phyloP scores from a whole-genome alignment of 2,113 vertebrate genomes.

The Nanger granti region DNA sequence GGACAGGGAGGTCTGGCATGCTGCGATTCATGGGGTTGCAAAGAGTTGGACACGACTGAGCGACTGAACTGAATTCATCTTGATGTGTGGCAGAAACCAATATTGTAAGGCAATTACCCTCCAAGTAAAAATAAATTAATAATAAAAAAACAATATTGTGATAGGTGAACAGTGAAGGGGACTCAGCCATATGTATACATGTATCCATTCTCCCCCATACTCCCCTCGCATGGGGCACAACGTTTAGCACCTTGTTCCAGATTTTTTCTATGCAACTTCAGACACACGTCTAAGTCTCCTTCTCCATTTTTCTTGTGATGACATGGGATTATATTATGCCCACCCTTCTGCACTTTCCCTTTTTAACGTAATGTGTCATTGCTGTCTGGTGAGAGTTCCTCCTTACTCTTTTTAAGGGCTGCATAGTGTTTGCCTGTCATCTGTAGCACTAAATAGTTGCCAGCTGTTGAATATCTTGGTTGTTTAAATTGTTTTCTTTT shows the following conservation, averaged over 20 bases:
- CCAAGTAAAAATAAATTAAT: not conserved
- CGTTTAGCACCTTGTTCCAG: not conserved
- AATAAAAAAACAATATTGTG: not conserved
- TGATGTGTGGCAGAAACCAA: not conserved
- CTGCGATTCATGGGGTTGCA: too few relatives aligned
- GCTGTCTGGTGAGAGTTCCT: slow-evolving; percentile 1
- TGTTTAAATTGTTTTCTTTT: not conserved
- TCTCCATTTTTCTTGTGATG: not conserved
- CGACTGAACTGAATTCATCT: not conserved
- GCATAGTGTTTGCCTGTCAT: not conserved
- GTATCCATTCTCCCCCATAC: not conserved
- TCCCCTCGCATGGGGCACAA: not conserved
- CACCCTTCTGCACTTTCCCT: not conserved
- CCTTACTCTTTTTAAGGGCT: not conserved
- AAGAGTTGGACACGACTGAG: too few relatives aligned
- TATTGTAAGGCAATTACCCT: not conserved
- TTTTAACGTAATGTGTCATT: not conserved
- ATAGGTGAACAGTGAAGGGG: not conserved
- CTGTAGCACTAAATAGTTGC: not conserved
- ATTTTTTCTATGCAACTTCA: not conserved
- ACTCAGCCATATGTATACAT: not conserved
- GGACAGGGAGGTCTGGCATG: too few relatives aligned
- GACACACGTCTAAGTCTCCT: not conserved
- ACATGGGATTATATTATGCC: not conserved
- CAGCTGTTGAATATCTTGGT: not conserved